A percentile compares a stretch with the other conserved stretches of the same genome.
Conservation (phyloP, 2,888 invertebrate genomes). For the Lithosia quadra region DNA sequence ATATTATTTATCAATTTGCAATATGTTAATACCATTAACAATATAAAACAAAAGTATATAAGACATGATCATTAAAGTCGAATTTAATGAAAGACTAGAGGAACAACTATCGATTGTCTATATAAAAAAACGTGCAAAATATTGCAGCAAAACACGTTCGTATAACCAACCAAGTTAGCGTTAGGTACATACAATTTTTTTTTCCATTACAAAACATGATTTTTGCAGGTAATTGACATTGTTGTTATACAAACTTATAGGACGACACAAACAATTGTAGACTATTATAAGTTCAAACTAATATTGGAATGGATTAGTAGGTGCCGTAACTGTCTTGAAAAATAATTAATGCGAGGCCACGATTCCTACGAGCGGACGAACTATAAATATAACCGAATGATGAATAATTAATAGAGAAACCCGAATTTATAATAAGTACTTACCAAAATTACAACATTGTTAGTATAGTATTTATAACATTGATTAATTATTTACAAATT, state of each 20-base stretch:
- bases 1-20: constrained; percentile 37
- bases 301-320: constrained; percentile 72
- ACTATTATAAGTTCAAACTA: constrained; percentile 39
- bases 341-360: constrained; percentile 72
- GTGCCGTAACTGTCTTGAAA: constrained; percentile 67
- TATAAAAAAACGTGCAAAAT: constrained; percentile 30
- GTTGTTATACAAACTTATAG: constrained; percentile 42
- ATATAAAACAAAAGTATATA: constrained; percentile 28
- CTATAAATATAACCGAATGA: constrained; percentile 33
- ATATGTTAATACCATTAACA: constrained; percentile 34
- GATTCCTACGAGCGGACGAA: constrained; percentile 63
- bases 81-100: constrained; percentile 51
- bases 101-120: constrained; percentile 40
- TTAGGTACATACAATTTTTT: constrained; percentile 17
- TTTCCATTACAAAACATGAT: constrained; percentile 21
- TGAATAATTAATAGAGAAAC: constrained; percentile 51
- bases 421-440: constrained; percentile 76
- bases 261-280: constrained; percentile 57
- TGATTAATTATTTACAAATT: constrained; percentile 67
- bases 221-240: constrained; percentile 56
- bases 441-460: constrained; percentile 68
- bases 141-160: constrained; percentile 32
- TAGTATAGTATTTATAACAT: constrained; percentile 63
- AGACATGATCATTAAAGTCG: constrained; percentile 35
- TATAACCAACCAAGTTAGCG: constrained; percentile 10